Evolutionary conservation across 2,797 vertebrate genomes (phyloP), one percentile per base, ranked within the genome.

Genomic region (Chloroceryle inda): DNA sequence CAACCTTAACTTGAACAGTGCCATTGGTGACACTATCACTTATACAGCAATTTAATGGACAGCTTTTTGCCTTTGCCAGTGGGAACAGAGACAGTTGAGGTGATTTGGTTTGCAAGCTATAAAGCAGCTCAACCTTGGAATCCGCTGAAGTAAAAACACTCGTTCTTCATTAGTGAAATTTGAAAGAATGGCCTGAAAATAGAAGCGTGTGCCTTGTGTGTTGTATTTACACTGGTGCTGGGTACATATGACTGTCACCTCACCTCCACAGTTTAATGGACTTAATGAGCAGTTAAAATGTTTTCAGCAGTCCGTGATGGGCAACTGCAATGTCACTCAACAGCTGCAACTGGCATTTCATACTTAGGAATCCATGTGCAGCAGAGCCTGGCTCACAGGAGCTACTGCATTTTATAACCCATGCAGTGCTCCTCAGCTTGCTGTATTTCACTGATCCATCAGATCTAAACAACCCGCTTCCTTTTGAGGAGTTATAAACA

Each of bases 1-100:
- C 89, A 95, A 95, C 93, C 81, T 96, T 92, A 97, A 92, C 92
- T 93, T 94, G 89, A 96, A 88, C 81, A 59, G 77, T 85, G 88
- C 92, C 93, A 93, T 5, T 37, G 61, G 88, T 85, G 92, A 93
- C 14, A 53, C 80, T 96, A 90, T 83, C 93, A 95, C 63, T 97
- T 92, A 94, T 92, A 87, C 38, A 91, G 88, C 93, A 89, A 69
- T 96, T 92, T 96, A 97, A 96, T 72, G 94, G 85, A 50, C 64
- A 78, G 78, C 56, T 89, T 96, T 89, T 94, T 1, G 17, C 67
- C 77, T 94, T 94, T 92, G 85, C 94, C 89, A 75, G 50, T 82
- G 84, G 94, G 93, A 96, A 68, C 49, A 58, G 19, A 50, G 89
- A 88, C 88, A 94, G 84, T 6, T 71, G 81, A 96, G 74, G 77